Percentiles rank a stretch among this genome's conserved stretches.
Conservation (phyloP, 2,888 invertebrate genomes). For the Trachelus troglodyta region DNA sequence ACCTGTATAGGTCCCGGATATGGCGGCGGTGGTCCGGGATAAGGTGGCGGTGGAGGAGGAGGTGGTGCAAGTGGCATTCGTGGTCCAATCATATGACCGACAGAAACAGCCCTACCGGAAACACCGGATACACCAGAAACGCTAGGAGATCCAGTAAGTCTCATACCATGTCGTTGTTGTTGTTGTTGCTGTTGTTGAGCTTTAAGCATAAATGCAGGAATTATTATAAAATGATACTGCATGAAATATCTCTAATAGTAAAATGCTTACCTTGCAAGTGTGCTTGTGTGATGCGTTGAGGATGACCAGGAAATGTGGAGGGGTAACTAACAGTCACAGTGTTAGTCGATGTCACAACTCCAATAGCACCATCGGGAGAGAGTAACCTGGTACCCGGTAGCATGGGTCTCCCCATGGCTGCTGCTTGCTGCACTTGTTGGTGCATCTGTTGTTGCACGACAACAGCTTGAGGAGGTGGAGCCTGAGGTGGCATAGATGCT, state of each 20-base stretch:
- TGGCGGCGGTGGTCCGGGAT: conserved; percentile 78
- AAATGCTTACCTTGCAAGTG: conserved; percentile 57
- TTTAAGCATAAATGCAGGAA: background rate
- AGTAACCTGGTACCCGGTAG: conserved; percentile 69
- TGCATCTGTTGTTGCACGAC: conserved; percentile 69
- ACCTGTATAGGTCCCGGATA: conserved; percentile 72
- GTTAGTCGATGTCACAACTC: conserved; percentile 76
- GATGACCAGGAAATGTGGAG: conserved; percentile 58
- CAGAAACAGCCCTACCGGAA: conserved; percentile 62
- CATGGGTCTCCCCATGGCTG: conserved; percentile 71
- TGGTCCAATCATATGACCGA: conserved; percentile 62
- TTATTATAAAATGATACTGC: background rate
- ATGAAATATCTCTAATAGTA: background rate
- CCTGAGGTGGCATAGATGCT: conserved; percentile 57
- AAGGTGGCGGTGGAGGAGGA: conserved; percentile 79
- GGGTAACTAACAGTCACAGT: conserved; percentile 64
- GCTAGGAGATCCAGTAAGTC: conserved; percentile 44
- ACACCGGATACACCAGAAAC: conserved; percentile 58
- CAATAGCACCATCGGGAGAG: conserved; percentile 73
- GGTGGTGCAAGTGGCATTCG: conserved; percentile 65
- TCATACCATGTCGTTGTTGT: conserved; percentile 55
- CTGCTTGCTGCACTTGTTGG: conserved; percentile 75
- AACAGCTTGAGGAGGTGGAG: conserved; percentile 55
- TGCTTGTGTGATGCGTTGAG: conserved; percentile 56
- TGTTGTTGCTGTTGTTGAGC: conserved; percentile 41